phyloP scores from a whole-genome alignment of 2,888 invertebrate genomes.

The Octodonta nipae region DNA sequence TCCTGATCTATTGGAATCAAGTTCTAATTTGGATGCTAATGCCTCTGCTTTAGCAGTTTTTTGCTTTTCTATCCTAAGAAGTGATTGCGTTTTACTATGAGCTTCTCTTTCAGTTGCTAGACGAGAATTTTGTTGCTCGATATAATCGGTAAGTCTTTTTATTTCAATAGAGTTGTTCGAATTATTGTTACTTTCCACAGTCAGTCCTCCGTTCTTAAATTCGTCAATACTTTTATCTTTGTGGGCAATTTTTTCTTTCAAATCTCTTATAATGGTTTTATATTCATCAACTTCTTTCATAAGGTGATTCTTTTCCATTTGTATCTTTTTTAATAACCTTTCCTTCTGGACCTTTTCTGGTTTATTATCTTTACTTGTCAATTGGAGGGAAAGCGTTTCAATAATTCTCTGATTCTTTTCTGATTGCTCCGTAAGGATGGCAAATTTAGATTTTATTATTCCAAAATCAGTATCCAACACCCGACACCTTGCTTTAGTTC shows the following conservation, averaged over 20 bases:
- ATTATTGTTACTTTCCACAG: too few relatives aligned
- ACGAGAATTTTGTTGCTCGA: conserved; percentile 24
- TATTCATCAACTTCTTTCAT: conserved; percentile 35
- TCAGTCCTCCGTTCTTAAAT: too few relatives aligned
- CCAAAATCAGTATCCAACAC: conserved; percentile 53
- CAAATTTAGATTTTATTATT: conserved; percentile 44
- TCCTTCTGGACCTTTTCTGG: too few relatives aligned
- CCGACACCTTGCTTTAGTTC: conserved; percentile 51
- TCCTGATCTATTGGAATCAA: conserved; percentile 33
- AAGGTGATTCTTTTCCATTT: conserved; percentile 24
- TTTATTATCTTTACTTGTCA: too few relatives aligned
- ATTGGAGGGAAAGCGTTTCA: too few relatives aligned
- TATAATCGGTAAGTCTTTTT: background rate
- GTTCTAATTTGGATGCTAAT: conserved; percentile 40
- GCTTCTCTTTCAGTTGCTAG: conserved; percentile 42
- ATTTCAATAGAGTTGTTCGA: too few relatives aligned
- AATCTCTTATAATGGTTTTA: conserved; percentile 41
- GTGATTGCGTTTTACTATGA: conserved; percentile 27
- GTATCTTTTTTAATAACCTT: conserved; percentile 36
- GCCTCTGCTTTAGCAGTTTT: conserved; percentile 46
- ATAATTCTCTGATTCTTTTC: conserved; percentile 51
- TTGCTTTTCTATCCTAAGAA: conserved; percentile 37
- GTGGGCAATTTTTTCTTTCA: conserved; percentile 37
- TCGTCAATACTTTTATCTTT: too few relatives aligned
- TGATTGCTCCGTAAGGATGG: conserved; percentile 48